Conservation (phyloP, 2,797 vertebrate genomes). For the Craterocephalus amniculus region DNA sequence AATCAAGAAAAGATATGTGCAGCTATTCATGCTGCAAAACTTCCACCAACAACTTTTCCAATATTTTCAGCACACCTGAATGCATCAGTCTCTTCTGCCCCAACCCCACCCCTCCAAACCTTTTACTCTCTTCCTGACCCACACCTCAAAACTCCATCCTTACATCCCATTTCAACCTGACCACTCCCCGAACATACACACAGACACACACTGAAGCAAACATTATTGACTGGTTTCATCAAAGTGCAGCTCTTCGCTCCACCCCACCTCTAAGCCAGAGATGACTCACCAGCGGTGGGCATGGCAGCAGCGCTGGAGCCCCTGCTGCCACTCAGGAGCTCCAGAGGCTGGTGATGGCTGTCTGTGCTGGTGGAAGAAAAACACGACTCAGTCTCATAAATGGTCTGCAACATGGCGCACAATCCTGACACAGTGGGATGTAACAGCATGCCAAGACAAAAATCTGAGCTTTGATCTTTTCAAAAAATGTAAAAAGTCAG, state of each 20-base stretch:
- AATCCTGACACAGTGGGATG: constrained; percentile 90
- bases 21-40: not conserved
- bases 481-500: constrained; percentile 30
- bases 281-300: constrained; percentile 89
- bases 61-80: not conserved
- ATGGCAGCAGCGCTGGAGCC: constrained; percentile 81
- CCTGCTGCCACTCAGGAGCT: constrained; percentile 86
- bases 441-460: constrained; percentile 89
- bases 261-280: constrained; percentile 40
- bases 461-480: constrained; percentile 34
- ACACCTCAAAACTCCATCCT: not conserved
- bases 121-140: not conserved
- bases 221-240: constrained; percentile 7
- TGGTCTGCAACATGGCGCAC: constrained; percentile 93
- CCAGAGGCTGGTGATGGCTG: constrained; percentile 87
- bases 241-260: not conserved
- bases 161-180: not conserved
- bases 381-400: constrained; percentile 94
- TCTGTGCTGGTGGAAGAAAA: constrained; percentile 89
- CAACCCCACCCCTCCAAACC: constrained; percentile 1
- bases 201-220: not conserved
- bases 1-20: not conserved
- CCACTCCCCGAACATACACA: not conserved
- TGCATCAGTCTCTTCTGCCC: not conserved
- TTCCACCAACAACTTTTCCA: not conserved